Conservation (phyloP, 2,797 vertebrate species). For the Diplodus puntazzo region DNA sequence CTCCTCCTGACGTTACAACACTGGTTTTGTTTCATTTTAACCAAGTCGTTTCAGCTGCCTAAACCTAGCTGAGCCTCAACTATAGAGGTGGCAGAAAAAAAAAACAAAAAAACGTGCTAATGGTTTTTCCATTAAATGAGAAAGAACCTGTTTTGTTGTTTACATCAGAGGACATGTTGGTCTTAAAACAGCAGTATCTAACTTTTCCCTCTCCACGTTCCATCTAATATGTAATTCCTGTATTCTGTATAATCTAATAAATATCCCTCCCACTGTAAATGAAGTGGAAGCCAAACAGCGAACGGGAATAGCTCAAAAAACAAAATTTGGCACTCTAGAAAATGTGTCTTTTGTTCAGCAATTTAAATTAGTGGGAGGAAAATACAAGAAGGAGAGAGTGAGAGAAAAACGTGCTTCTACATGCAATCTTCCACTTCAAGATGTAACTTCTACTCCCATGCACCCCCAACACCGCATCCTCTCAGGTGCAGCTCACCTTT, state of each 20-base stretch:
- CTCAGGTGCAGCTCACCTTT: constrained; percentile 79
- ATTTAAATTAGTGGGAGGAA: constrained; percentile 12
- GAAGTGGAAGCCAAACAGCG: constrained; percentile 40
- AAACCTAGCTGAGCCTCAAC: neutral
- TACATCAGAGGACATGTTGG: neutral
- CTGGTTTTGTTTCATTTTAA: neutral
- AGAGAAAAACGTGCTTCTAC: neutral
- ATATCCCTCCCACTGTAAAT: constrained; percentile 52
- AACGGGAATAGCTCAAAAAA: constrained; percentile 33
- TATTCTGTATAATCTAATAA: constrained; percentile 28
- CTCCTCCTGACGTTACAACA: neutral
- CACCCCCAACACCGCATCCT: no score
- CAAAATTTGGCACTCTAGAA: constrained; percentile 19
- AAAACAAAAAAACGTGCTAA: no score
- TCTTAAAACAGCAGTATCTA: neutral
- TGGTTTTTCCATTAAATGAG: neutral
- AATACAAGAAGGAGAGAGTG: neutral
- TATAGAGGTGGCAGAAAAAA: neutral
- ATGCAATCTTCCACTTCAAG: neutral
- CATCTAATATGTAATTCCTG: constrained; percentile 16
- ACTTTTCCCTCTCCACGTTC: neutral
- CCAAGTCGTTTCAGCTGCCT: neutral
- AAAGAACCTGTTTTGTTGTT: neutral
- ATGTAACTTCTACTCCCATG: no score
- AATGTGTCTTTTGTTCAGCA: neutral